Base-by-base conservation (phyloP, 2,888 invertebrate species). In the Cloeon dipterum region DNA sequence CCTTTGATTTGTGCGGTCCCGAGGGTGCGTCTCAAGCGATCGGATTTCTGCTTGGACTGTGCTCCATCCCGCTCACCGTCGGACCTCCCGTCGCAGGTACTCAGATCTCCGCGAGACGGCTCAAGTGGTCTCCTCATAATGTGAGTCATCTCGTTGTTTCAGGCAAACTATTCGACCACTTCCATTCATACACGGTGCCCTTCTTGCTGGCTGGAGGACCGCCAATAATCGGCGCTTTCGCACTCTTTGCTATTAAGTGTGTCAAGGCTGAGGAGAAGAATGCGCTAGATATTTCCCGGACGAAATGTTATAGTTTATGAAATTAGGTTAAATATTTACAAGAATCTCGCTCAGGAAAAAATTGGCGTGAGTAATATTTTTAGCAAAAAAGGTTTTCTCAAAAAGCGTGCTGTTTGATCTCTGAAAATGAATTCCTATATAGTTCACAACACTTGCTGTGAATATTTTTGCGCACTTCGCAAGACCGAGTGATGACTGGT, bases 1-100 rank as follows among this genome's bases (percentile, higher is more conserved):
- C 89, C 2, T 82, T 85, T 51, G 81, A 89, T 52, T 64, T 91
- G 40, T 85, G 86, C 45, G 91, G 89, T 1, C 51, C 52, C 8
- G 59, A 63, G 36, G 75, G 75, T 19, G 91, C 88, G 1, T 76
- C 86, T 0, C 89, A 91, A 55, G 89, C 85, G 1, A 86, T 91
- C 46, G 89, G 91, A 1, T 88, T 82, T 49, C 64, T 91, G 46
- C 59, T 91, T 34, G 88, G 88, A 2, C 58, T 89, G 41, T 82
- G 85, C 42, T 82, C 89, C 3, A 57, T 82, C 39, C 89, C 91
- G 0, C 54, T 91, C 42, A 85, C 83, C 0, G 55, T 81, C 23
- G 91, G 91, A 0, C 88, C 91, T 2, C 78, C 82, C 5, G 62
- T 89, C 36, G 89, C 88, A 21, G 88, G 82, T 43, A 62, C 67